Conservation (phyloP, 2,888 invertebrate genomes). For the Mantis religiosa region DNA sequence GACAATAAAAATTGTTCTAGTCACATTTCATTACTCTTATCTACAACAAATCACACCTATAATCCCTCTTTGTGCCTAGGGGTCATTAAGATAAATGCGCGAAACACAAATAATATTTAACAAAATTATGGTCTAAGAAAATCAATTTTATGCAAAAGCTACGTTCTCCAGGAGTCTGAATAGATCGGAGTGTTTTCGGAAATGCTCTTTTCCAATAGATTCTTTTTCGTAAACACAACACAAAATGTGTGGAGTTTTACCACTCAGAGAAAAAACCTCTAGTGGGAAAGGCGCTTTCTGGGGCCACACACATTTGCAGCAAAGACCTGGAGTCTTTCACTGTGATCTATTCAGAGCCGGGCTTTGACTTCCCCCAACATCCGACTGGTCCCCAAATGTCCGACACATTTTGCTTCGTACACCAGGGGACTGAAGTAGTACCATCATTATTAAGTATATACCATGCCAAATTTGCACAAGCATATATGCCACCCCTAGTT, state of each 20-base stretch:
- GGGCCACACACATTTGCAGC: slow-evolving; percentile 36
- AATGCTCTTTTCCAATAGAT: slow-evolving; percentile 80
- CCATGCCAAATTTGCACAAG: not conserved
- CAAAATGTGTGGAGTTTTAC: slow-evolving; percentile 56
- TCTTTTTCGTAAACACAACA: slow-evolving; percentile 85
- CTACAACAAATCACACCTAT: not conserved
- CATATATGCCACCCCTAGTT: not conserved
- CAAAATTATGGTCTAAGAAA: not conserved
- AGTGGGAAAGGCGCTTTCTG: slow-evolving; percentile 33
- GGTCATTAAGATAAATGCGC: not conserved
- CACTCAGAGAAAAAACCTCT: slow-evolving; percentile 32
- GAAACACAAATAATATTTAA: not conserved
- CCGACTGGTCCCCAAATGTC: not conserved
- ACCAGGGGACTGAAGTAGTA: not conserved
- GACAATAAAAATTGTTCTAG: not conserved
- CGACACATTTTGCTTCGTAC: not conserved
- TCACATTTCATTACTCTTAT: not conserved
- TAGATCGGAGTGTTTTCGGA: slow-evolving; percentile 79
- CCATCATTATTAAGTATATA: not conserved
- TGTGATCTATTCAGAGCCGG: slow-evolving; percentile 26
- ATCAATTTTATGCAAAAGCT: not conserved
- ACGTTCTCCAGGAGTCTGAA: slow-evolving; percentile 18
- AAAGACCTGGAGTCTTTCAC: slow-evolving; percentile 21
- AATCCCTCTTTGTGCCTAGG: not conserved
- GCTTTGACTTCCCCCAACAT: slow-evolving; percentile 21